Percentiles rank a stretch among this genome's conserved stretches.
Conservation (phyloP, 1,140 invertebrate genomes). For the Aphelinus atriplicis region DNA sequence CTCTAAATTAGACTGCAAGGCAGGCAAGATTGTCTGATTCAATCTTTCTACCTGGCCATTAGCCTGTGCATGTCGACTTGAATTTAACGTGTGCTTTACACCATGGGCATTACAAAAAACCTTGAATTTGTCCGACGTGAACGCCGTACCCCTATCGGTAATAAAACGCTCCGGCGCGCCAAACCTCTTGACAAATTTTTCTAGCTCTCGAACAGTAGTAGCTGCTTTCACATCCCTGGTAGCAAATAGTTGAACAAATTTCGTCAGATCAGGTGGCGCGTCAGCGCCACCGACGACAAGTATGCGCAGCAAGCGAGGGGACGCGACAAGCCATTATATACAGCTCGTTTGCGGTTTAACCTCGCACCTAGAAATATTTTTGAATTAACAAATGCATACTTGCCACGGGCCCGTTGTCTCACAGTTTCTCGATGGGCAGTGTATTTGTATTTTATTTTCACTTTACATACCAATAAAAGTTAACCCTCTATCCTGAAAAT, state of each 20-base stretch:
- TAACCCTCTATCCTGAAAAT: too few relatives aligned
- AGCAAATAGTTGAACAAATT: constrained; percentile 22
- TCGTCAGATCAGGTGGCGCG: too few relatives aligned
- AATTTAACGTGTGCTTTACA: constrained; percentile 48
- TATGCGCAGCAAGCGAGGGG: too few relatives aligned
- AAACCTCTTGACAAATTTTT: constrained; percentile 36
- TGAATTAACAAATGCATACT: too few relatives aligned
- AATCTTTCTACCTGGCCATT: constrained; percentile 46
- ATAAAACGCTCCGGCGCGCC: constrained; percentile 45
- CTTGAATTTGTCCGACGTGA: constrained; percentile 46
- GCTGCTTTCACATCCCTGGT: constrained; percentile 8
- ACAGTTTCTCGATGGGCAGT: too few relatives aligned
- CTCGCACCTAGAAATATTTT: too few relatives aligned
- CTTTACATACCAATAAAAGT: too few relatives aligned
- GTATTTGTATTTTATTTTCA: too few relatives aligned
- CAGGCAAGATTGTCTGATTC: constrained; percentile 32
- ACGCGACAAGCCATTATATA: too few relatives aligned
- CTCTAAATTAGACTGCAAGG: not conserved
- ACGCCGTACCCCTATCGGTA: constrained; percentile 49
- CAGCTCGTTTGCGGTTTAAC: too few relatives aligned
- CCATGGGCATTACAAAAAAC: constrained; percentile 43
- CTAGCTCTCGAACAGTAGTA: constrained; percentile 3
- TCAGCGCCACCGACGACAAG: too few relatives aligned
- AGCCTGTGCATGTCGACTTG: constrained; percentile 47
- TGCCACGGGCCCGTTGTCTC: too few relatives aligned